A percentile compares a stretch with the other conserved stretches of the same genome.
Evolutionary conservation across 2,113 vertebrate species (phyloP).

Genomic region (Psephotus haematonotus): DNA sequence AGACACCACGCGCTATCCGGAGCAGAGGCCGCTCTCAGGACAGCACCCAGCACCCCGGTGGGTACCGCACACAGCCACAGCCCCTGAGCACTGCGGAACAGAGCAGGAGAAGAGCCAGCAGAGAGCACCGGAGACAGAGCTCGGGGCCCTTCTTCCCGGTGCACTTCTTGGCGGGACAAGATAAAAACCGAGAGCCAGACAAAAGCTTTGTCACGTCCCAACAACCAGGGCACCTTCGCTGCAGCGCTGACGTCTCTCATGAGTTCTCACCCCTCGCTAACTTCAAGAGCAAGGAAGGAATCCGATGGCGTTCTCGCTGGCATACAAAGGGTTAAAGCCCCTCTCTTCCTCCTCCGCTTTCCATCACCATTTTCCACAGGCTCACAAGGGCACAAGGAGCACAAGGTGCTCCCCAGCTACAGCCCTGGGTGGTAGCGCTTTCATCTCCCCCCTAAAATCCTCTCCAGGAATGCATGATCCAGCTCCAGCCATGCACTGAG

Average conservation of each 20-base stretch:
- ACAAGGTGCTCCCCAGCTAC: background rate
- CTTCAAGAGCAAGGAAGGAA: background rate
- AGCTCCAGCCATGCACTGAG: rapidly evolving
- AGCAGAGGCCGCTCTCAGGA: background rate
- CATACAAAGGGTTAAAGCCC: background rate
- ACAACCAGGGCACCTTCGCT: background rate
- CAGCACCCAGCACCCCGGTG: background rate
- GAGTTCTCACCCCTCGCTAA: background rate
- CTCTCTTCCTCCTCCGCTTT: background rate
- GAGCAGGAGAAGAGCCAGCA: background rate
- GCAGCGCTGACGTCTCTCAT: background rate
- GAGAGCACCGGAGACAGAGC: background rate
- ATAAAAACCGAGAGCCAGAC: background rate
- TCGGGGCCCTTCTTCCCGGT: background rate
- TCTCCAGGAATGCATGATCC: rapidly evolving
- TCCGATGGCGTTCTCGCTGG: rapidly evolving
- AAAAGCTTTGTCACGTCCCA: background rate
- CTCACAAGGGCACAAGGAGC: background rate
- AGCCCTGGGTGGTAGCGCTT: background rate
- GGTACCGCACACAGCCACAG: background rate
- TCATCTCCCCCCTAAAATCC: background rate
- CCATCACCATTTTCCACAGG: background rate
- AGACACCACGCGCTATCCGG: background rate
- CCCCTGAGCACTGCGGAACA: background rate
- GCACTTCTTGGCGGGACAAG: background rate